Evolutionary conservation across 2,797 vertebrate species (phyloP).

Genomic region (Meriones psammophilus): DNA sequence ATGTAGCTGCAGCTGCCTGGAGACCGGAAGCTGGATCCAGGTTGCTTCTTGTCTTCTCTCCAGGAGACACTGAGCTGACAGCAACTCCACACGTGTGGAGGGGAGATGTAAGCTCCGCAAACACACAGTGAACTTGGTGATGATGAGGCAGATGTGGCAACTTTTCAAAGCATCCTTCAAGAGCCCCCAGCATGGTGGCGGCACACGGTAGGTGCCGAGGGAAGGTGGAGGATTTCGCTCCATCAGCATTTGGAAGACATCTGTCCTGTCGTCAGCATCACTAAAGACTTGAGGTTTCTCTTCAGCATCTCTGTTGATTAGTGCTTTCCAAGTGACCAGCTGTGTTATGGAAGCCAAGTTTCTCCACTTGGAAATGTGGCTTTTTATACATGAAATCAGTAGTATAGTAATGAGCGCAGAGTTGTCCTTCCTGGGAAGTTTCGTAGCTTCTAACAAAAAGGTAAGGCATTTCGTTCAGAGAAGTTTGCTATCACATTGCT

Average conservation of each 20-base stretch:
- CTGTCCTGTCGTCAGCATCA: conserved; percentile 34
- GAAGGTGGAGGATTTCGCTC: background rate
- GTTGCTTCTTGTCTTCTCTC: background rate
- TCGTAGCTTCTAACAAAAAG: conserved; percentile 25
- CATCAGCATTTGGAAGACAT: conserved; percentile 61
- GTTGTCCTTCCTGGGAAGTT: conserved; percentile 12
- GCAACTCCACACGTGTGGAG: background rate
- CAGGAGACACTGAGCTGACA: background rate
- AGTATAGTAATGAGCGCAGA: conserved; percentile 22
- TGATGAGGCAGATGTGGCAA: background rate
- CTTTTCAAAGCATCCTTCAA: background rate
- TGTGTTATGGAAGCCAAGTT: conserved; percentile 65
- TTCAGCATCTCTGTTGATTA: conserved; percentile 66
- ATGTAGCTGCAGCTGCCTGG: background rate
- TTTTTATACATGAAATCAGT: conserved; percentile 59
- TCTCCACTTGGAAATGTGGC: conserved; percentile 72
- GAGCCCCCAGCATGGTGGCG: background rate
- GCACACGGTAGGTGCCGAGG: background rate
- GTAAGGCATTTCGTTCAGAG: background rate
- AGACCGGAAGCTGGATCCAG: background rate
- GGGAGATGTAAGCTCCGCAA: background rate
- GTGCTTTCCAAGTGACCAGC: conserved; percentile 70
- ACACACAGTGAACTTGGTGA: background rate
- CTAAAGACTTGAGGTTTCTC: conserved; percentile 61
- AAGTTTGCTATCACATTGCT: background rate